These are phyloP conservation scores for Falco peregrinus DNA, from an alignment of 2,797 vertebrate genomes.

Conservation along the genomic window DNA sequence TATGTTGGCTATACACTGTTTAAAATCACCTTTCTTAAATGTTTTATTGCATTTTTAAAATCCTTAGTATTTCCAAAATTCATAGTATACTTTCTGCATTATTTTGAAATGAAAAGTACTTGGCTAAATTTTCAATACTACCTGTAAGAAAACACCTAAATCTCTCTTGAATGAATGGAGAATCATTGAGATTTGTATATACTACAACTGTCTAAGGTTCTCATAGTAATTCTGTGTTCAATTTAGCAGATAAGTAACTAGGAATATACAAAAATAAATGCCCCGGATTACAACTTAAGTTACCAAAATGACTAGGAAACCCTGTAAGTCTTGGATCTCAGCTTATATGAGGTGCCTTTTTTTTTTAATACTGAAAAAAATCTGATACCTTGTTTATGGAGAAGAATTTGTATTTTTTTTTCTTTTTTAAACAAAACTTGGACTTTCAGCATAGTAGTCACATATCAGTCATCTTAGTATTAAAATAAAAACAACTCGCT, in stretches of 20 bases:
- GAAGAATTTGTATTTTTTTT: not conserved
- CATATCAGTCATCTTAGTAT: not conserved
- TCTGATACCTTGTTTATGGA: not conserved
- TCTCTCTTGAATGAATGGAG: not conserved
- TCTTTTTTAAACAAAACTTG: not conserved
- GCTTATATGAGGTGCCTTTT: not conserved
- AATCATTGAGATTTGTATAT: not conserved
- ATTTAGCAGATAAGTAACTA: not conserved
- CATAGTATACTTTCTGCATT: not conserved
- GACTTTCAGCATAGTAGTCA: not conserved
- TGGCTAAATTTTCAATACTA: not conserved
- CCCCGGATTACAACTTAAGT: not conserved
- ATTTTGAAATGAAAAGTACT: not conserved
- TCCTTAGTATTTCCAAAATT: not conserved
- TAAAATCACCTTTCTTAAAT: not conserved
- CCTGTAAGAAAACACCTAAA: not conserved
- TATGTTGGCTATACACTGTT: not conserved
- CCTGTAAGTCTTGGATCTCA: not conserved
- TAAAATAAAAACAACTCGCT: not conserved
- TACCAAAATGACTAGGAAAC: not conserved
- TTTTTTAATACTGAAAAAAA: not conserved
- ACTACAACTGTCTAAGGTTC: not conserved
- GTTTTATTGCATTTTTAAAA: not conserved
- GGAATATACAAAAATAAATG: not conserved
- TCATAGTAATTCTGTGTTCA: not conserved